Evolutionary conservation across 2,113 vertebrate genomes (phyloP), one percentile per base, ranked within the genome.

Genomic region (Bettongia penicillata): DNA sequence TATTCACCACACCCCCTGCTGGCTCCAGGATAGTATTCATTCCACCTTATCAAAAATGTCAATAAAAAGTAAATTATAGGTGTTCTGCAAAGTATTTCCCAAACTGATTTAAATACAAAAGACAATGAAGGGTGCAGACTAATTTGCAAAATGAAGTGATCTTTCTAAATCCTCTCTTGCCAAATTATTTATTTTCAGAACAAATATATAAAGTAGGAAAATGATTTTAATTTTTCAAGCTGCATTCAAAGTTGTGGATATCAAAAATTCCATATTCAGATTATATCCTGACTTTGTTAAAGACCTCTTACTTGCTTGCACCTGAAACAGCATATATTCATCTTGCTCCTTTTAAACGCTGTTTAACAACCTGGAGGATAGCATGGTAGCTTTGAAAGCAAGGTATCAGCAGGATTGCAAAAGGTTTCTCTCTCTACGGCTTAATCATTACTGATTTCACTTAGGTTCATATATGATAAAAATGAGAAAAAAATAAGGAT

Each of bases 1-100:
- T 98, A 94, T 93, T 97, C 96, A 98, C 96, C 97, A 97, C 55
- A 98, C 93, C 97, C 97, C 98, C 98, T 0, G 94, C 96, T 98
- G 98, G 95, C 95, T 98, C 90, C 96, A 98, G 95, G 95, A 96
- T 3, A 49, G 95, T 91, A 98, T 95, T 97, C 95, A 97, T 98
- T 98, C 92, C 94, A 97, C 95, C 77, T 98, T 97, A 95, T 93
- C 94, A 57, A 96, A 97, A 98, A 97, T 89, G 90, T 95, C 98
- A 98, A 97, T 97, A 96, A 95, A 95, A 97, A 97, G 94, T 5
- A 53, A 96, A 97, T 97, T 95, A 97, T 90, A 90, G 16, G 97
- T 96, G 47, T 96, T 98, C 98, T 51, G 7, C 90, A 92, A 90
- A 94, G 68, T 97, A 31, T 90, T 98, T 97, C 93, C 95, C 91